phyloP scores from a whole-genome alignment of 2,113 vertebrate species.

The Anoura caudifer region DNA sequence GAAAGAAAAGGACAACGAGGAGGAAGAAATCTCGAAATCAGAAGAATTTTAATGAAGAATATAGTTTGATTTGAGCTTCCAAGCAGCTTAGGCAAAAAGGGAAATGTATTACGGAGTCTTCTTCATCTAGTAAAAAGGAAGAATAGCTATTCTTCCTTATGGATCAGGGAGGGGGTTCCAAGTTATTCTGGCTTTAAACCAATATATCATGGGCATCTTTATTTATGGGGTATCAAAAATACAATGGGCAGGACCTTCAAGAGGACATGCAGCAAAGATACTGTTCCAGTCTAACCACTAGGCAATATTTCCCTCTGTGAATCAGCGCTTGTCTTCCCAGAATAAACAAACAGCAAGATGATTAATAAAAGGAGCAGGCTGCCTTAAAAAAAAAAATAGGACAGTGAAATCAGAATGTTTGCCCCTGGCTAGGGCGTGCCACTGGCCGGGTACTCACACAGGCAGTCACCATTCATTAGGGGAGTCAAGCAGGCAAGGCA shows the following conservation, averaged over 20 bases:
- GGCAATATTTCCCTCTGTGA: constrained; percentile 39
- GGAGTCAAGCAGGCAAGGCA: background rate
- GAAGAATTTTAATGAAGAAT: background rate
- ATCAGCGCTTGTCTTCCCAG: constrained; percentile 51
- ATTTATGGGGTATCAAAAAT: background rate
- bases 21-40: constrained; percentile 1
- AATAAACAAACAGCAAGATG: constrained; percentile 53
- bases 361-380: constrained; percentile 63
- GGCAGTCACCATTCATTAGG: constrained; percentile 17
- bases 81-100: background rate
- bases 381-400: background rate
- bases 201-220: background rate
- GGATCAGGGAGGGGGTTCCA: background rate
- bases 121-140: background rate
- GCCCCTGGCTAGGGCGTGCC: background rate
- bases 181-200: background rate
- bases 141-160: background rate
- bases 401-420: constrained; percentile 46
- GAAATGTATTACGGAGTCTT: background rate
- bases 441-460: background rate
- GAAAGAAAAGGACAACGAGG: background rate
- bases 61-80: background rate
- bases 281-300: constrained; percentile 37
- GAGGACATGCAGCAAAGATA: background rate
- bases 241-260: constrained; percentile 12